Conservation (phyloP, 2,888 invertebrate genomes). For the Selenia dentaria region DNA sequence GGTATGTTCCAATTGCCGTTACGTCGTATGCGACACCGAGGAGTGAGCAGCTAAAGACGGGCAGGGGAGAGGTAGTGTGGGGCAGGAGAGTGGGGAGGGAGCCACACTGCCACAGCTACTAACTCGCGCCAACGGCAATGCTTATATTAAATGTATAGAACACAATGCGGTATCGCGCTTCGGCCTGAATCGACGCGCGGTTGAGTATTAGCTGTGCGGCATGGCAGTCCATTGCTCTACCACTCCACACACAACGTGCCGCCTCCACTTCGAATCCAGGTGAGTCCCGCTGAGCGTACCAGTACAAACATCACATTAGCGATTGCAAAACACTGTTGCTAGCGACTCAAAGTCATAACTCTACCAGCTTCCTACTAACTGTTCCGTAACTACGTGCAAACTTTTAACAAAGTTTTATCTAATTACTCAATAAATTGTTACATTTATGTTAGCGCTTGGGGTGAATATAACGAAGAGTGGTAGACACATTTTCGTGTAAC, state of each 20-base stretch:
- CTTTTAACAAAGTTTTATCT: no score
- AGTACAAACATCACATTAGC: slow-evolving; percentile 24
- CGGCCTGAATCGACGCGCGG: slow-evolving; percentile 74
- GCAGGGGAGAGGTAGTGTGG: slow-evolving; percentile 22
- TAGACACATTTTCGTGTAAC: no score
- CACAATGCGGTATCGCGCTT: slow-evolving; percentile 71
- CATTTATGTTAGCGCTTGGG: neutral
- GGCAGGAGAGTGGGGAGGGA: neutral
- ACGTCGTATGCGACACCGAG: slow-evolving; percentile 12
- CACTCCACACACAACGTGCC: slow-evolving; percentile 38
- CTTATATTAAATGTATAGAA: slow-evolving; percentile 66
- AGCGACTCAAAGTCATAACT: slow-evolving; percentile 1
- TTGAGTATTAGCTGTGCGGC: slow-evolving; percentile 58
- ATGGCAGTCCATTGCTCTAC: slow-evolving; percentile 47
- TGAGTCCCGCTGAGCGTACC: slow-evolving; percentile 64
- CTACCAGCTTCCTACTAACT: neutral
- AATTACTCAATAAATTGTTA: no score
- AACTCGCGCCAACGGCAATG: no score
- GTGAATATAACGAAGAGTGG: neutral
- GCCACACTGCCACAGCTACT: neutral
- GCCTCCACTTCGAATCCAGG: slow-evolving; percentile 47
- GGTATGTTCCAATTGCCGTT: slow-evolving; percentile 30
- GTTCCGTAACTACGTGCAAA: neutral
- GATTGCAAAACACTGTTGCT: slow-evolving; percentile 5
- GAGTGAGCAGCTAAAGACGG: neutral